Evolutionary conservation across 1,140 invertebrate species (phyloP).

Genomic region (Lepidurus couesii): DNA sequence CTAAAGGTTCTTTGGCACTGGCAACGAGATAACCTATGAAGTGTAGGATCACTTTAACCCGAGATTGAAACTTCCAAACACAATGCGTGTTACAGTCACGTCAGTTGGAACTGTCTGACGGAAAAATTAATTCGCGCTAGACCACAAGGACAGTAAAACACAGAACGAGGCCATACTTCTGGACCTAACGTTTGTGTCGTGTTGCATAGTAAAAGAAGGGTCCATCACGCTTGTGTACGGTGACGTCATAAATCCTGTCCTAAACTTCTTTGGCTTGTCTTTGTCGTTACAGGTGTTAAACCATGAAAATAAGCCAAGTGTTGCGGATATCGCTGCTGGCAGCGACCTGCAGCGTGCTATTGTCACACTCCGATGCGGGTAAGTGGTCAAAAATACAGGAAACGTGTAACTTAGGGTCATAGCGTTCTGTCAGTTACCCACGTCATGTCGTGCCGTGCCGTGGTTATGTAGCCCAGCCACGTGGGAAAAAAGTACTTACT

Average conservation of each 20-base stretch:
- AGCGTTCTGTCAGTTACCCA: background rate
- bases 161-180: no score
- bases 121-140: no score
- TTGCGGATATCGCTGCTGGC: conserved; percentile 17
- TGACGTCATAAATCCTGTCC: background rate
- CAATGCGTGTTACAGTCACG: no score
- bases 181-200: no score
- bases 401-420: background rate
- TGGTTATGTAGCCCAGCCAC: background rate
- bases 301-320: conserved; percentile 1
- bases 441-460: background rate
- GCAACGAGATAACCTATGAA: no score
- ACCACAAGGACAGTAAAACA: no score
- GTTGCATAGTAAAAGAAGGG: no score
- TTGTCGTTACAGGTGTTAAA: conserved; percentile 2
- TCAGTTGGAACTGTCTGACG: no score
- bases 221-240: no score
- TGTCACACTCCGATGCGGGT: conserved; percentile 1
- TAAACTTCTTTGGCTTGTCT: background rate
- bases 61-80: no score
- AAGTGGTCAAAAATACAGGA: background rate
- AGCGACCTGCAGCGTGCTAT: background rate
- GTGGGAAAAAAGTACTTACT: conserved; percentile 11
- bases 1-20: no score
- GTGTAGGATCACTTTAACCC: no score